phyloP scores from a whole-genome alignment of 2,888 invertebrate genomes.

The Exocentrus adspersus region DNA sequence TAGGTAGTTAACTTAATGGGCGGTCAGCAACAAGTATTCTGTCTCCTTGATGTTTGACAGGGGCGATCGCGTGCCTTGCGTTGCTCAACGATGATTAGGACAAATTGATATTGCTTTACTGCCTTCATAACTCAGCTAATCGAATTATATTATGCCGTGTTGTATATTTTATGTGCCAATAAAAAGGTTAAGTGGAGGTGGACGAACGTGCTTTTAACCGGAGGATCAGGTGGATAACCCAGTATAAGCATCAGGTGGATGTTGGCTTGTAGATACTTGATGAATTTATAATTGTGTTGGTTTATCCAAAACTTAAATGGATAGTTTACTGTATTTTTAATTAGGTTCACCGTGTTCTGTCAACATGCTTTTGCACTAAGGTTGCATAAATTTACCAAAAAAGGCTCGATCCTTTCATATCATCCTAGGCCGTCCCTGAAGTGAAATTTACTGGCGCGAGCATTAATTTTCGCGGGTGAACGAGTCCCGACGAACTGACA shows the following conservation, averaged over 20 bases:
- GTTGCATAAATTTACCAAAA: too few relatives aligned
- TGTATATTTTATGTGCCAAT: background rate
- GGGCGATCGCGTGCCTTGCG: slow-evolving; percentile 45
- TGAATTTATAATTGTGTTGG: too few relatives aligned
- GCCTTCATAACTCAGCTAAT: slow-evolving; percentile 27
- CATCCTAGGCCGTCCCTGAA: too few relatives aligned
- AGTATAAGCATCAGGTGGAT: too few relatives aligned
- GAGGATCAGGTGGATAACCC: too few relatives aligned
- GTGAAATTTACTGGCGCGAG: slow-evolving; percentile 16
- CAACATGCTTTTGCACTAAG: too few relatives aligned
- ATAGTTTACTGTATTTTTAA: too few relatives aligned
- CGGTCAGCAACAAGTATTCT: slow-evolving; percentile 53
- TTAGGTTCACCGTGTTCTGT: too few relatives aligned
- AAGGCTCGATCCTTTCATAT: too few relatives aligned
- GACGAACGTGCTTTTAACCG: background rate
- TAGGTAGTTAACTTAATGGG: slow-evolving; percentile 50
- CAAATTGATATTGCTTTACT: slow-evolving; percentile 45
- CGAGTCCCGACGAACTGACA: slow-evolving; percentile 63
- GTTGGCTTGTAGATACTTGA: too few relatives aligned
- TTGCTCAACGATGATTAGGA: slow-evolving; percentile 34
- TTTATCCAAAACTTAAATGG: too few relatives aligned
- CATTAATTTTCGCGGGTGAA: slow-evolving; percentile 65
- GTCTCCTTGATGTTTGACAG: slow-evolving; percentile 36
- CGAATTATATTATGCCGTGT: background rate
- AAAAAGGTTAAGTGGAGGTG: background rate